Conservation (phyloP, 2,888 invertebrate genomes). For the Pachymerium ferrugineum region DNA sequence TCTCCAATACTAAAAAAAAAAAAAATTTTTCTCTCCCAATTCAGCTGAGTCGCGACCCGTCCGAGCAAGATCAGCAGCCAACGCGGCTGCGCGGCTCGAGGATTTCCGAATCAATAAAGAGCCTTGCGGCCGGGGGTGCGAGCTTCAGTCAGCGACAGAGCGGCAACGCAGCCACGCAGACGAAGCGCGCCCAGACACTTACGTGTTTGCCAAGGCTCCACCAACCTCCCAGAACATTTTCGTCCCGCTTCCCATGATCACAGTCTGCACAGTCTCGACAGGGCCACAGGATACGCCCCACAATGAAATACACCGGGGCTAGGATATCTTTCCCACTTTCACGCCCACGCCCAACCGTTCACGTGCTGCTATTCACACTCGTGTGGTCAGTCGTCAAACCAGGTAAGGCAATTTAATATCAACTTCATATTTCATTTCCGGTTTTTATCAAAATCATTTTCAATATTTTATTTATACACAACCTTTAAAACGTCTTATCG, state of each 20-base stretch:
- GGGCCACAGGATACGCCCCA: conserved; percentile 22
- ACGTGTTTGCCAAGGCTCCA: background rate
- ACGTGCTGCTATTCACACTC: background rate
- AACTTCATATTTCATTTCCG: background rate
- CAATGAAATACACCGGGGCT: conserved; percentile 8
- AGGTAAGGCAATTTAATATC: background rate
- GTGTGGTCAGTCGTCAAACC: conserved; percentile 5
- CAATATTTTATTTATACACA: too few relatives aligned
- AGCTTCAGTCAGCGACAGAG: conserved; percentile 22
- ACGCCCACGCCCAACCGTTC: background rate
- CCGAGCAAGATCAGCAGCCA: background rate
- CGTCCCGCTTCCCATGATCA: conserved; percentile 12
- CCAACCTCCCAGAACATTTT: too few relatives aligned
- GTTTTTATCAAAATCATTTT: background rate
- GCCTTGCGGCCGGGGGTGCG: conserved; percentile 22
- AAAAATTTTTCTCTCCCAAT: background rate
- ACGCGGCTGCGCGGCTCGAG: conserved; percentile 22
- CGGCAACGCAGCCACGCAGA: conserved; percentile 22
- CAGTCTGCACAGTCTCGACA: conserved; percentile 5
- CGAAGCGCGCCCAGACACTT: conserved; percentile 1
- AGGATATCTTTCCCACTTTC: background rate
- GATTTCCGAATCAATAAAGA: conserved; percentile 27
- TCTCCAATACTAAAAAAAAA: too few relatives aligned
- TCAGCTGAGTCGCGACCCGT: background rate
- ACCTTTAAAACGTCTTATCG: too few relatives aligned